A percentile compares a stretch with the other conserved stretches of the same genome.
Evolutionary conservation across 2,797 vertebrate genomes (phyloP).

Genomic region (Lacerta viridis): DNA sequence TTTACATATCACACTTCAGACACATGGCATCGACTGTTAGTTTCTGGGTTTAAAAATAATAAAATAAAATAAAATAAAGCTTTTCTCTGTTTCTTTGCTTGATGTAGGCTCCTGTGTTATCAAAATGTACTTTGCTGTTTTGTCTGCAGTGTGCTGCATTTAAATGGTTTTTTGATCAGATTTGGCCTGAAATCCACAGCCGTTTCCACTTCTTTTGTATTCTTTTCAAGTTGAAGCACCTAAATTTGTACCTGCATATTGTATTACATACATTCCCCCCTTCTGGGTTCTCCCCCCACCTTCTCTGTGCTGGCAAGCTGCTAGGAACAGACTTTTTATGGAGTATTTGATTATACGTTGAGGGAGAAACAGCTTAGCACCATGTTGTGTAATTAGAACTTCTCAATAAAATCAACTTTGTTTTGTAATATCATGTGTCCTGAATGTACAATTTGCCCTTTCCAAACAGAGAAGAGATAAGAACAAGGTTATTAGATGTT

Average conservation of each 20-base stretch:
- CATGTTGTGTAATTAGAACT: conserved; percentile 73
- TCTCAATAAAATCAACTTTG: conserved; percentile 73
- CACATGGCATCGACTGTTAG: conserved; percentile 49
- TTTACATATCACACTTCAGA: conserved; percentile 56
- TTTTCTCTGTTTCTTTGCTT: conserved; percentile 45
- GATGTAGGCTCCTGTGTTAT: conserved; percentile 43
- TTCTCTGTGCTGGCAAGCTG: conserved; percentile 59
- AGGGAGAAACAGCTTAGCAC: conserved; percentile 69
- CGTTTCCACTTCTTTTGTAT: conserved; percentile 28
- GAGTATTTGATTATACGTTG: conserved; percentile 74
- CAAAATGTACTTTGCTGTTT: conserved; percentile 16
- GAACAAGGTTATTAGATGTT: conserved; percentile 24
- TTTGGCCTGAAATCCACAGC: conserved; percentile 52
- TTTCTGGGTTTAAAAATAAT: conserved; percentile 20
- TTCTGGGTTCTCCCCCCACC: conserved; percentile 33
- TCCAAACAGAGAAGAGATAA: conserved; percentile 60
- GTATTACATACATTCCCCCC: conserved; percentile 47
- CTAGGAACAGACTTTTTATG: conserved; percentile 63
- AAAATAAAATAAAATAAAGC: background rate
- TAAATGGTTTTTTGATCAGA: conserved; percentile 62
- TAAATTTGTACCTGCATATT: conserved; percentile 66
- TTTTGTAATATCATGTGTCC: conserved; percentile 68
- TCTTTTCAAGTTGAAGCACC: conserved; percentile 53
- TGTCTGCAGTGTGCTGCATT: conserved; percentile 51
- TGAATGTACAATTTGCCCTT: conserved; percentile 71